Evolutionary conservation across 2,113 vertebrate species (phyloP).

Genomic region (Cichladusa arquata): DNA sequence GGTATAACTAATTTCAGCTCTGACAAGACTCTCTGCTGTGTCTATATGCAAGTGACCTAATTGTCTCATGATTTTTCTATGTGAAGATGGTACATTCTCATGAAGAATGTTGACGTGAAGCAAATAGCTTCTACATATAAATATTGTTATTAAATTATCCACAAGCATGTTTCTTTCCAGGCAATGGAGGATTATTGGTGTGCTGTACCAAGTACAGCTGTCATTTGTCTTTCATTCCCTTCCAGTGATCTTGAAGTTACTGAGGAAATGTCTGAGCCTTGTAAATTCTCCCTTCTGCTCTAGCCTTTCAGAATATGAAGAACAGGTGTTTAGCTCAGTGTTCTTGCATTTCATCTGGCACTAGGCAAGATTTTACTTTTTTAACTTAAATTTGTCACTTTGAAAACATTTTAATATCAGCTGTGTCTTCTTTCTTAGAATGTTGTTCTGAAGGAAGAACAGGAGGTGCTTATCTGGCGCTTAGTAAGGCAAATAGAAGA

Average conservation of each 20-base stretch:
- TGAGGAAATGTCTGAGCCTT: background rate
- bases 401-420: background rate
- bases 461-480: constrained; percentile 32
- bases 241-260: background rate
- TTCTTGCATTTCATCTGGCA: background rate
- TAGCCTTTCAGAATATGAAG: background rate
- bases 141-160: background rate
- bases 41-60: background rate
- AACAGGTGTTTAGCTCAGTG: background rate
- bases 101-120: background rate
- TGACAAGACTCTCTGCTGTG: background rate
- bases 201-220: background rate
- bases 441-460: constrained; percentile 68
- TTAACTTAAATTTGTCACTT: background rate
- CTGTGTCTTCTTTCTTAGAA: constrained; percentile 49
- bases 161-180: background rate
- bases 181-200: background rate
- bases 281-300: background rate
- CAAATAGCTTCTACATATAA: background rate
- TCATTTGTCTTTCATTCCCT: background rate
- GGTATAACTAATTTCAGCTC: background rate
- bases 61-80: background rate
- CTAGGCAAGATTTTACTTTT: background rate
- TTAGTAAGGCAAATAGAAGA: constrained; percentile 65
- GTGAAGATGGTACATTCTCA: background rate